Base-by-base conservation (phyloP, 2,888 invertebrate genomes). In the Schrankia costaestrigalis region DNA sequence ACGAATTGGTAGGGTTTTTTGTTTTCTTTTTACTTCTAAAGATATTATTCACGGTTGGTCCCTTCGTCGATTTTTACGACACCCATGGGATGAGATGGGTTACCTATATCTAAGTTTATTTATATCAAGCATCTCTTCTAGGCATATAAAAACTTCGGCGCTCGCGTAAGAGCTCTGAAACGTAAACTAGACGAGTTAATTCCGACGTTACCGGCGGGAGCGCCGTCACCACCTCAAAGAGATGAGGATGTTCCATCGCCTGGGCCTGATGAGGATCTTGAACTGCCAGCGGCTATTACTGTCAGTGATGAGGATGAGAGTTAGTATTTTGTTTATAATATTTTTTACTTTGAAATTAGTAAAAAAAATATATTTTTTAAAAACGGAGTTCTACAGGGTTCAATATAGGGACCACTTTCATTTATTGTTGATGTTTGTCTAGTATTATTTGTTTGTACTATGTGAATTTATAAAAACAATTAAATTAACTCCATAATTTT, bases 71-170 rank as follows among this genome's bases (percentile, higher is more conserved):
- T n/a, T n/a, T n/a, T n/a, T n/a, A n/a, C n/a, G n/a, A n/a, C n/a
- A n/a, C n/a, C n/a, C n/a, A n/a, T n/a, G n/a, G n/a, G n/a, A n/a
- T n/a, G n/a, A n/a, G n/a, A n/a, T n/a, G n/a, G n/a, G n/a, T 23
- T 3, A 11, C n/a, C 18, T 18, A 18, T n/a, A 2, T 2, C 9
- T 3, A 9, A 1, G 10, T n/a, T 3, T 26, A 13, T 11, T n/a
- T 9, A 15, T 12, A 14, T 13, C 11, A n/a, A 14, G 2, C 13
- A 6, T n/a, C 3, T n/a, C 3, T 40, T 24, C 9, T 67, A 97
- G 97, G 98, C 98, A 1, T 98, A 98, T 72, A 95, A 95, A 80
- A 97, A 95, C 74, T 98, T 97, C 83, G 97, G 96, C 0, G 92
- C 93, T 8, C 90, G 97, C 40, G 96, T 98, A 0, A 94, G 95